Evolutionary conservation across 1,140 invertebrate species (phyloP).

Genomic region (Melipona quadrifasciata): DNA sequence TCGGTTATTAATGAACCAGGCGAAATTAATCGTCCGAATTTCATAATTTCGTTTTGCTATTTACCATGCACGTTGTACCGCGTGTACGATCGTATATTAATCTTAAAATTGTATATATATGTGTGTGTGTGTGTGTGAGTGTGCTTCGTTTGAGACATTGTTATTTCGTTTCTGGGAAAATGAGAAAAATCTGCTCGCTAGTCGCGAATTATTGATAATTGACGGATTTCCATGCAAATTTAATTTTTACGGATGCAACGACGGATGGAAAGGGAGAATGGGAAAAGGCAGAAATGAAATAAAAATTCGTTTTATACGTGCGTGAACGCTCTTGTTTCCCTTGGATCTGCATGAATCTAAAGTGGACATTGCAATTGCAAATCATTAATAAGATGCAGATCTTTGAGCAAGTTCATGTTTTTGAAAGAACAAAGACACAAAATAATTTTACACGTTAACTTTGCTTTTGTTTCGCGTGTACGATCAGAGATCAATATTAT

Average conservation of each 20-base stretch:
- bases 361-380: background rate
- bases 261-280: no score
- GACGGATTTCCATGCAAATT: no score
- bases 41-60: constrained; percentile 17
- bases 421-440: background rate
- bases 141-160: background rate
- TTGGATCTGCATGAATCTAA: no score
- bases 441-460: background rate
- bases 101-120: background rate
- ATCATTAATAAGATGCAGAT: background rate
- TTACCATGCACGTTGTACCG: no score
- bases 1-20: constrained; percentile 12
- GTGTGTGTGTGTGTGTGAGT: no score
- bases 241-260: no score
- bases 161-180: background rate
- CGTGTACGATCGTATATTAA: background rate
- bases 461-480: no score
- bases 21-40: background rate
- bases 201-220: background rate
- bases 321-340: no score
- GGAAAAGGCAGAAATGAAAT: no score
- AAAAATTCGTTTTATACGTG: no score
- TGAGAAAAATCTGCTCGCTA: background rate
- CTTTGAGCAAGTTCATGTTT: no score
- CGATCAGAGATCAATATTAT: no score